Conservation (phyloP, 2,797 vertebrate genomes). For the Intellagama lesueurii region DNA sequence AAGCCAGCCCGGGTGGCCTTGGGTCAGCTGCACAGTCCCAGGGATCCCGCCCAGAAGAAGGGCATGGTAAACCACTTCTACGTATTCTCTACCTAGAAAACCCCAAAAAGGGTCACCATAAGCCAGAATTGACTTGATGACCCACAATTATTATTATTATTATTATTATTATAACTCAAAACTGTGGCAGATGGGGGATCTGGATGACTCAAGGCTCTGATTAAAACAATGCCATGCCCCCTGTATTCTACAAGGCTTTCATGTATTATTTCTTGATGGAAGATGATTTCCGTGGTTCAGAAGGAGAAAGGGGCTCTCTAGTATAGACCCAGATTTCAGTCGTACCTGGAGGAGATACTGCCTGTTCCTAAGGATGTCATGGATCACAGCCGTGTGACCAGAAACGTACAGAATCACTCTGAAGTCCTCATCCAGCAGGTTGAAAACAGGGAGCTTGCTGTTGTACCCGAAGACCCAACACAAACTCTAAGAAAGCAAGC, state of each 20-base stretch:
- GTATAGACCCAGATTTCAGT: fast-evolving
- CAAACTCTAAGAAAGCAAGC: slow-evolving; percentile 80
- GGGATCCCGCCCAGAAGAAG: too few relatives aligned
- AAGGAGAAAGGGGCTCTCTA: not conserved
- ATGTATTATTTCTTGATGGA: not conserved
- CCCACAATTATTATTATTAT: too few relatives aligned
- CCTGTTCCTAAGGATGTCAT: slow-evolving; percentile 78
- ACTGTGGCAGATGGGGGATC: too few relatives aligned
- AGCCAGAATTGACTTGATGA: too few relatives aligned
- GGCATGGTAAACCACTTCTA: too few relatives aligned
- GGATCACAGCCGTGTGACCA: slow-evolving; percentile 85
- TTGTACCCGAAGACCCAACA: slow-evolving; percentile 89
- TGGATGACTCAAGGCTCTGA: too few relatives aligned
- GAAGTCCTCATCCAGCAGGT: slow-evolving; percentile 82
- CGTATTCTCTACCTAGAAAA: too few relatives aligned
- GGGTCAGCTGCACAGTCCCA: too few relatives aligned
- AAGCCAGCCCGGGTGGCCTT: too few relatives aligned
- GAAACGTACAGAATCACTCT: slow-evolving; percentile 84
- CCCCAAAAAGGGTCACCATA: too few relatives aligned
- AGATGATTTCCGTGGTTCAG: not conserved
- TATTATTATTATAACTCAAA: too few relatives aligned
- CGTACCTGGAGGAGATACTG: slow-evolving; percentile 89
- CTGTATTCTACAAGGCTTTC: not conserved
- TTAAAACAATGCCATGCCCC: not conserved
- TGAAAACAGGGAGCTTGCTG: slow-evolving; percentile 83